phyloP scores from a whole-genome alignment of 64 coral and sea anemone genomes.

The Pocillopora verrucosa region DNA sequence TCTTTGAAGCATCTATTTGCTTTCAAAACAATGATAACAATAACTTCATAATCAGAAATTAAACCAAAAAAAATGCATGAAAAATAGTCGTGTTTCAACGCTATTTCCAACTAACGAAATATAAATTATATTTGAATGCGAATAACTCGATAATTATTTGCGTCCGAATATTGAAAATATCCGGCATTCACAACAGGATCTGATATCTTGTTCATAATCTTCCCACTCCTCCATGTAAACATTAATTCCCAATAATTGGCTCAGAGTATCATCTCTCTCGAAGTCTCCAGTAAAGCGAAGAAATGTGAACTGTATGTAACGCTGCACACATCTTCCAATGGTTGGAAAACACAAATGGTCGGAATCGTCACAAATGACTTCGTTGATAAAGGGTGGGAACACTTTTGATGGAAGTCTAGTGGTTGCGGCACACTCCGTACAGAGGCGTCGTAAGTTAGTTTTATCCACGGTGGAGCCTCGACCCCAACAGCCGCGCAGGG shows the following conservation, averaged over 20 bases:
- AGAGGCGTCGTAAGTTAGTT: neutral
- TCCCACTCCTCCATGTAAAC: neutral
- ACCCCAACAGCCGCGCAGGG: neutral
- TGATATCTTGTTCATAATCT: neutral
- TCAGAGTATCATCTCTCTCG: neutral
- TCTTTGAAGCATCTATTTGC: no score
- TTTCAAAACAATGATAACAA: no score
- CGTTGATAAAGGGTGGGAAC: conserved; percentile 22
- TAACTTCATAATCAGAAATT: no score
- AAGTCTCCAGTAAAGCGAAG: neutral
- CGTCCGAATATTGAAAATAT: neutral
- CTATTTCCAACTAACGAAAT: no score
- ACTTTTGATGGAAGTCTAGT: neutral
- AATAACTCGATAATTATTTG: no score
- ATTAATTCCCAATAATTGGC: neutral
- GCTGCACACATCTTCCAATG: neutral
- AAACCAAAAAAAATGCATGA: no score
- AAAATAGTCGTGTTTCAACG: no score
- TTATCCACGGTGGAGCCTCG: neutral
- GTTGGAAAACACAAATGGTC: neutral
- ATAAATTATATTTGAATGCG: no score
- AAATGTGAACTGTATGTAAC: neutral
- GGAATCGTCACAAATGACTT: neutral
- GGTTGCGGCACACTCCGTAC: conserved; percentile 14
- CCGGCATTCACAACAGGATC: conserved; percentile 15